phyloP scores from a whole-genome alignment of 2,888 invertebrate genomes.

The Coenonympha glycerion region DNA sequence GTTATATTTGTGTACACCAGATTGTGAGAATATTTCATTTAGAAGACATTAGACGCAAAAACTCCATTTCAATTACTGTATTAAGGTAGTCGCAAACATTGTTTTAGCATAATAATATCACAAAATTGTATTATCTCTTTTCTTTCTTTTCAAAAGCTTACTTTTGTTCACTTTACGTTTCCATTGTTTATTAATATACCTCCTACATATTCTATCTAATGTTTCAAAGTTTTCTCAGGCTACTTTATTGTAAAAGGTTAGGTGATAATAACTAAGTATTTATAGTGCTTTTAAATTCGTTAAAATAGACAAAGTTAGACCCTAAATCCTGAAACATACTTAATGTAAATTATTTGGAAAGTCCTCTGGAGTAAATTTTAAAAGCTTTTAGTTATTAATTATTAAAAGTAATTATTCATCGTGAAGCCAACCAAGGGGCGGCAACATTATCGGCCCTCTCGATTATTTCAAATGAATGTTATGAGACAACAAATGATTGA shows the following conservation, averaged over 20 bases:
- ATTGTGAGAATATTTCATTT: slow-evolving; percentile 10
- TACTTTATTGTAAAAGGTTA: too few relatives aligned
- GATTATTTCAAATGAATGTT: slow-evolving; percentile 34
- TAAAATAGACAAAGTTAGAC: not conserved
- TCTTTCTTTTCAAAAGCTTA: slow-evolving; percentile 29
- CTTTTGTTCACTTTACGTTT: slow-evolving; percentile 24
- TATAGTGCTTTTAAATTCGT: too few relatives aligned
- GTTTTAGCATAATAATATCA: slow-evolving; percentile 12
- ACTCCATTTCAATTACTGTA: slow-evolving; percentile 16
- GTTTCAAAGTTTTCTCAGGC: not conserved
- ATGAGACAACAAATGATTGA: slow-evolving; percentile 52
- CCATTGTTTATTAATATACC: slow-evolving; percentile 7
- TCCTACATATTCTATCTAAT: not conserved
- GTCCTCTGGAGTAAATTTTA: slow-evolving; percentile 4
- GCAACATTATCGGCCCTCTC: slow-evolving; percentile 8
- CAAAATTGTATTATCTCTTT: slow-evolving; percentile 27
- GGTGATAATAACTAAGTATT: too few relatives aligned
- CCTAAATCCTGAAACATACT: not conserved
- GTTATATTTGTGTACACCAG: not conserved
- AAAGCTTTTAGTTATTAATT: slow-evolving; percentile 14
- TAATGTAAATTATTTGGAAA: not conserved
- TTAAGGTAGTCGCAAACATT: slow-evolving; percentile 7
- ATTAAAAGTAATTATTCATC: slow-evolving; percentile 7
- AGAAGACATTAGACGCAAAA: slow-evolving; percentile 2
- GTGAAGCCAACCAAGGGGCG: slow-evolving; percentile 1